Evolutionary conservation across 2,113 vertebrate species (phyloP).

Genomic region (Anseranas semipalmata): DNA sequence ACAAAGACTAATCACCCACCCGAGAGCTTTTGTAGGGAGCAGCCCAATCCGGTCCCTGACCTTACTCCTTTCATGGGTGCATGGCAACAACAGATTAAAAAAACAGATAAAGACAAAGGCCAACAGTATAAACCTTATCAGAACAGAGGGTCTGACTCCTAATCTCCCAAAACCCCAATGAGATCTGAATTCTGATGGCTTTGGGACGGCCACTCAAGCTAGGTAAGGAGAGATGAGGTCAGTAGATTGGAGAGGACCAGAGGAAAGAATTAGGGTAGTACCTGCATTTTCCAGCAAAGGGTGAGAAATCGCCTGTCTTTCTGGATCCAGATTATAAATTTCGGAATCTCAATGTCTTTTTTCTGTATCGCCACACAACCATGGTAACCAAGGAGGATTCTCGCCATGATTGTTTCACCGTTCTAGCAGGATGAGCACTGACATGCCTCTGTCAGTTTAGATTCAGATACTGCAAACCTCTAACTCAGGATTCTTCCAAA

Average conservation of each 20-base stretch:
- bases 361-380: neutral
- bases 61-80: neutral
- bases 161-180: neutral
- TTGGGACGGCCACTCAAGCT: neutral
- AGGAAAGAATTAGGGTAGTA: neutral
- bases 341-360: neutral
- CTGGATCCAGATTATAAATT: neutral
- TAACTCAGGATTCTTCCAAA: neutral
- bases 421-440: neutral
- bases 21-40: neutral
- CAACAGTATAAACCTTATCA: neutral
- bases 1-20: rapidly evolving
- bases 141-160: neutral
- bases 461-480: neutral
- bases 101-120: neutral
- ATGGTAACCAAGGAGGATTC: neutral
- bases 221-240: neutral
- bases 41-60: neutral
- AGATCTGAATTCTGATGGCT: neutral
- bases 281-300: neutral
- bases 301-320: neutral
- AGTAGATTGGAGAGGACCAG: neutral
- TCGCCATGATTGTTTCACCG: neutral
- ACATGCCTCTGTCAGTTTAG: neutral
- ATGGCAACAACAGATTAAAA: too few species aligned